Evolutionary conservation across 2,113 vertebrate genomes (phyloP), one percentile per base, ranked within the genome.

Genomic region (Salvator merianae): DNA sequence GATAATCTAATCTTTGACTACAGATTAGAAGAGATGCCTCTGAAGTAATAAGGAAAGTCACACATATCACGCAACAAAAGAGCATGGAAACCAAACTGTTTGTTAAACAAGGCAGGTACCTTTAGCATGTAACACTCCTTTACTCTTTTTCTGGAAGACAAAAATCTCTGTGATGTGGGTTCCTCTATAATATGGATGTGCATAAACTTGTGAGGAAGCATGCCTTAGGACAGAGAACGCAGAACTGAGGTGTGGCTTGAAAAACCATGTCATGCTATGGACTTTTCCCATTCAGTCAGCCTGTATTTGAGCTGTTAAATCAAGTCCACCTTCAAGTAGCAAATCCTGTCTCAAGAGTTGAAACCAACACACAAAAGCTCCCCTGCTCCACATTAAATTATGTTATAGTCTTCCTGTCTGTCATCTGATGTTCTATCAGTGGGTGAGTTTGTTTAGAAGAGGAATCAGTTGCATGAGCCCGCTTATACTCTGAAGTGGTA

Each of bases 41-140:
- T 86, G 86, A 89, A 82, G 22, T 47, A 84, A 59, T 22, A 87
- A 59, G 82, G 89, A 90, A 86, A 34, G 13, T 30, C 24, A 73
- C 22, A 62, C 53, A 59, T 36, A 20, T 7, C 2, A 82, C 59
- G 50, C 9, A 62, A 6, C 72, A 26, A 74, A 20, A 75, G 66
- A 30, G n/a, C 38, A 20, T 43, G 36, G 36, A 83, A 69, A 36
- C 14, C 50, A 55, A 63, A 71, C 24, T 32, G 2, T 63, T 77
- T 36, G 22, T 79, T 79, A 65, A 73, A 50, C 65, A 24, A 71
- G 59, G 40, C 55, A 85, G 68, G 68, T 62, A n/a, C 55, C 50
- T 65, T 40, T 50, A 65, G 38, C 55, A 30, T 47, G 3, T 30
- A 79, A 47, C 66, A 63, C 38, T 79, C 65, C 32, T 24, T 59